Evolutionary conservation across 1,140 invertebrate genomes (phyloP), one percentile per base, ranked within the genome.

Genomic region (Brachionus manjavacas): DNA sequence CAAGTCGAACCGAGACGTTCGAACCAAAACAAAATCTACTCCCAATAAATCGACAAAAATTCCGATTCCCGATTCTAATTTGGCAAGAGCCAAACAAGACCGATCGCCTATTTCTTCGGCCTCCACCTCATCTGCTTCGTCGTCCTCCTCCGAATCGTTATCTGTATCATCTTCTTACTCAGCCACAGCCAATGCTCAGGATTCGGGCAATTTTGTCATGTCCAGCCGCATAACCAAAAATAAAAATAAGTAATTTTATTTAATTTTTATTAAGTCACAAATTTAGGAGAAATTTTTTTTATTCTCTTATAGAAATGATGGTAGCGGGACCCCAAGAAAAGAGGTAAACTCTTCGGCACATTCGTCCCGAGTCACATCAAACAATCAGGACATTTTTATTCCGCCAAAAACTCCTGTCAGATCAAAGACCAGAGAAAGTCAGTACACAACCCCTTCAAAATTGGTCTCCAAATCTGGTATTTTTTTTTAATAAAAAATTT

Each of bases 361-460:
- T 23, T 64, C 55, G 12, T 81, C 79, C 9, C 7, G 79, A 14
- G 52, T 55, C 12, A 23, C 41, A 28, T 39, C 49, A 1, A 68
- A 60, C 41, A 86, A 87, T 11, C 87, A 89, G 79, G 89, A 90
- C 80, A 89, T 89, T 83, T 90, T 91, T 85, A 85, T 86, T 14
- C 86, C 89, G 25, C 89, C 90, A 35, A 85, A 86, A 41, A 87
- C 87, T 4, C 89, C 89, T 7, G 85, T 86, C 25, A 85, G 85
- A 16, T 86, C 84, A 14, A 84, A 86, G 35, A 86, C 86, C 46
- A 86, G 85, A 64, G 86, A 85, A 14, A 85, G 43, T 84, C 76
- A 43, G 85, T 86, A 86, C n/a, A 81, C 52, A 20, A 81, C 79
- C 9, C 79, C 79, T 9, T 81, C 79, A 16, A 81, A 81, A 46